These are phyloP conservation scores for Thalpophila matura DNA, from an alignment of 2,888 invertebrate genomes.

Conservation along the genomic window DNA sequence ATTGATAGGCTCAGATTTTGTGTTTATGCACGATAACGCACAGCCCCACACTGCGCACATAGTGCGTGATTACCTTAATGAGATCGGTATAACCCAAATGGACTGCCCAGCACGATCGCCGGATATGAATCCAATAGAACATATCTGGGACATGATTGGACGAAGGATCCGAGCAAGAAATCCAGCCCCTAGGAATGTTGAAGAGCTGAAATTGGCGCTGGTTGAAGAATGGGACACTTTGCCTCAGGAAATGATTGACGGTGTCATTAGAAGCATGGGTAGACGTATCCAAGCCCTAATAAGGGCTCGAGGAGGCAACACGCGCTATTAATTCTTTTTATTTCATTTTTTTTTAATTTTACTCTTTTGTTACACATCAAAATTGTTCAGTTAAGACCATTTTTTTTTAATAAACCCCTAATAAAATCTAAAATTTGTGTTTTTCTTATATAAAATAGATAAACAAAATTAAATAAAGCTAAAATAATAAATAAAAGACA, in stretches of 20 bases:
- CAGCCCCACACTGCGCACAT: not conserved
- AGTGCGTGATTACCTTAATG: slow-evolving; percentile 1
- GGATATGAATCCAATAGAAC: slow-evolving; percentile 51
- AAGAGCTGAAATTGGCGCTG: slow-evolving; percentile 5
- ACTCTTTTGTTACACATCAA: not conserved
- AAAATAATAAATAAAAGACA: not conserved
- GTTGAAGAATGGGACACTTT: slow-evolving; percentile 8
- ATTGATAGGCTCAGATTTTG: not conserved
- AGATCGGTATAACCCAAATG: not conserved
- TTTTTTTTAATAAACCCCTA: no score
- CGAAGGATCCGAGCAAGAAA: not conserved
- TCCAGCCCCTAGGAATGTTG: slow-evolving; percentile 1
- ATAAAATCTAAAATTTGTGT: no score
- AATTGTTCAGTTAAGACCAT: not conserved
- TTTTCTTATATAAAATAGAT: not conserved
- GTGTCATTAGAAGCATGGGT: slow-evolving; percentile 5
- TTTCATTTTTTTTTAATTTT: not conserved
- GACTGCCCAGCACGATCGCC: slow-evolving; percentile 18
- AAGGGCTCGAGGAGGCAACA: slow-evolving; percentile 9
- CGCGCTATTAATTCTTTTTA: not conserved
- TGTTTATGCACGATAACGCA: slow-evolving; percentile 25
- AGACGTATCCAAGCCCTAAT: slow-evolving; percentile 22
- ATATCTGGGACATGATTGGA: slow-evolving; percentile 41
- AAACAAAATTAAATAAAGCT: not conserved
- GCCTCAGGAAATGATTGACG: slow-evolving; percentile 6